These are phyloP conservation scores for Drosophila tripunctata DNA, from an alignment of 2,888 invertebrate species.

Conservation along the genomic window DNA sequence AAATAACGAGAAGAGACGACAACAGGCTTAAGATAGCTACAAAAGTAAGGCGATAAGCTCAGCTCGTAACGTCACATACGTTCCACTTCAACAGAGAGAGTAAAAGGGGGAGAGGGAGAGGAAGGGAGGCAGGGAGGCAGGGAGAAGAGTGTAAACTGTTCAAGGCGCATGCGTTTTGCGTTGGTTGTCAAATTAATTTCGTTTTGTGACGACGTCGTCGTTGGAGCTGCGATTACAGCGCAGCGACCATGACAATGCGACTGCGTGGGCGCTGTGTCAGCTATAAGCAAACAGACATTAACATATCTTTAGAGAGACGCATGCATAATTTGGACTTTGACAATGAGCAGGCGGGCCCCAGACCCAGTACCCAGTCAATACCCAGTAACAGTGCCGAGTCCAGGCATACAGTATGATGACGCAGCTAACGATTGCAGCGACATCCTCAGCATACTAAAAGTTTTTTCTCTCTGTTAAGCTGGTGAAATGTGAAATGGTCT, in stretches of 20 bases:
- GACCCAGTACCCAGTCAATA: neutral
- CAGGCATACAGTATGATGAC: slow-evolving; percentile 36
- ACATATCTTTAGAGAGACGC: slow-evolving; percentile 69
- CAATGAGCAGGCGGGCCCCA: slow-evolving; percentile 50
- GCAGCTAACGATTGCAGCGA: slow-evolving; percentile 41
- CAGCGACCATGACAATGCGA: slow-evolving; percentile 62
- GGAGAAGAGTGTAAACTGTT: no score
- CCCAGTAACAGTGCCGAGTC: neutral
- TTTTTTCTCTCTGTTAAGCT: slow-evolving; percentile 22
- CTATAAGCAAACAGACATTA: slow-evolving; percentile 62
- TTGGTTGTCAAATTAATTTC: slow-evolving; percentile 79
- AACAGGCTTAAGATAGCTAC: slow-evolving; percentile 71
- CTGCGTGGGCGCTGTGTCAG: slow-evolving; percentile 73
- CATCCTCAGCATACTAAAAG: slow-evolving; percentile 73
- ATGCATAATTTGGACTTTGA: slow-evolving; percentile 76
- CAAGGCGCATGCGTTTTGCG: slow-evolving; percentile 75
- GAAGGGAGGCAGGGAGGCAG: neutral
- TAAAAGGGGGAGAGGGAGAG: neutral
- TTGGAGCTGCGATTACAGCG: slow-evolving; percentile 35
- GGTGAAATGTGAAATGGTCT: slow-evolving; percentile 73
- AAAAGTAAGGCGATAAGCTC: slow-evolving; percentile 70
- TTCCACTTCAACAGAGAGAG: neutral
- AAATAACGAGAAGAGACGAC: slow-evolving; percentile 41
- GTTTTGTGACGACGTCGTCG: slow-evolving; percentile 66
- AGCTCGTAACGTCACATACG: slow-evolving; percentile 50